These are phyloP conservation scores for Carcinoscorpius rotundicauda DNA, from an alignment of 1,140 invertebrate species.

Conservation along the genomic window DNA sequence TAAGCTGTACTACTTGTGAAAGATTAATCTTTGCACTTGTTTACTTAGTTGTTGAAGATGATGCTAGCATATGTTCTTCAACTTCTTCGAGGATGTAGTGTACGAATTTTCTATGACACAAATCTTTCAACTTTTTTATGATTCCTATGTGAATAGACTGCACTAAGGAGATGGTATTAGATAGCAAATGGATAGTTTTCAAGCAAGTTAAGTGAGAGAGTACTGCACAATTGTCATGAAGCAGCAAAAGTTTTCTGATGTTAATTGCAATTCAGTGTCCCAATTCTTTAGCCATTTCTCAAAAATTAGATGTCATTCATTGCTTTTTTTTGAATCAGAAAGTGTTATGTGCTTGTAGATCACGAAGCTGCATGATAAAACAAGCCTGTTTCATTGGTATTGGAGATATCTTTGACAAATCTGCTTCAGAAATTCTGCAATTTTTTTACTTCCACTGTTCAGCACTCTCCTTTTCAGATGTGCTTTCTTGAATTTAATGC, in stretches of 20 bases:
- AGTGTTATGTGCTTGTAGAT: too few relatives aligned
- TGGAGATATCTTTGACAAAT: too few relatives aligned
- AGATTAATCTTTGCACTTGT: too few relatives aligned
- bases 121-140: too few relatives aligned
- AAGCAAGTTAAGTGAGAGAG: conserved; percentile 18
- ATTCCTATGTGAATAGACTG: conserved; percentile 19
- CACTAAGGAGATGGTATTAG: conserved; percentile 21
- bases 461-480: conserved; percentile 7
- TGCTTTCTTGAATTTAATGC: conserved; percentile 15
- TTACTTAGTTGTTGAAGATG: too few relatives aligned
- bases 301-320: conserved; percentile 25
- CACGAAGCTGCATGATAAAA: too few relatives aligned
- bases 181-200: conserved; percentile 19
- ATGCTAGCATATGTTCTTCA: too few relatives aligned
- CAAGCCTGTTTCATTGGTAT: too few relatives aligned
- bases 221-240: conserved; percentile 24
- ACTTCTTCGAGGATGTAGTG: too few relatives aligned
- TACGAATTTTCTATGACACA: too few relatives aligned
- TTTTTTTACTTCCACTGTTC: conserved; percentile 10
- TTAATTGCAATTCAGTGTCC: conserved; percentile 10
- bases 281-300: conserved; percentile 18
- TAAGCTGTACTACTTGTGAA: too few relatives aligned
- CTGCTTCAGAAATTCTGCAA: background rate
- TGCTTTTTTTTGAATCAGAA: background rate
- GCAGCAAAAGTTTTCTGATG: conserved; percentile 21